A percentile compares a stretch with the other conserved stretches of the same genome.
Evolutionary conservation across 2,113 vertebrate species (phyloP).

Genomic region (Tyto alba): DNA sequence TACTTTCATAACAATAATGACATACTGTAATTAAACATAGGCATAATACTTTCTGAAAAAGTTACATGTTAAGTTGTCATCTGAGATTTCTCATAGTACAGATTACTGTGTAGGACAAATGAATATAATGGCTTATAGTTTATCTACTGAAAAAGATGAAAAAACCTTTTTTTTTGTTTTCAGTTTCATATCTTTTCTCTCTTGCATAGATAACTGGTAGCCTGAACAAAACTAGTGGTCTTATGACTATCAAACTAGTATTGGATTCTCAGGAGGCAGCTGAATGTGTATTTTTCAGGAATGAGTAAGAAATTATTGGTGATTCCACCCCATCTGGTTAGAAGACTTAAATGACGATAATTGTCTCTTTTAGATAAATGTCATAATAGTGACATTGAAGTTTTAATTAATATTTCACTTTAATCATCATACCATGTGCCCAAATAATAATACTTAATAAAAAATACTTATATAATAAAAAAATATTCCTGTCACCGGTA

Average conservation of each 20-base stretch:
- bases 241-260: background rate
- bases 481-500: rapidly evolving
- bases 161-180: background rate
- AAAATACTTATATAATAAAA: background rate
- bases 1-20: background rate
- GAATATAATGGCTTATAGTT: background rate
- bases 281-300: background rate
- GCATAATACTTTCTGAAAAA: background rate
- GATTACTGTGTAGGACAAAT: background rate
- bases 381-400: background rate
- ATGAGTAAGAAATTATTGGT: background rate
- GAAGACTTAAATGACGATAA: background rate
- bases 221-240: background rate
- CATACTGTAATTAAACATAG: background rate
- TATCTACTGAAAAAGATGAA: background rate
- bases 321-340: background rate
- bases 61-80: background rate
- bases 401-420: background rate
- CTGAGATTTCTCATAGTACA: background rate
- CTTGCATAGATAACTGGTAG: background rate
- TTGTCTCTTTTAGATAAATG: background rate
- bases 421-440: background rate
- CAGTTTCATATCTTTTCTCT: background rate
- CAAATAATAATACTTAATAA: too few species aligned
- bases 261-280: background rate